Base-by-base conservation (phyloP, 2,888 invertebrate species). In the Leptogaster cylindrica region DNA sequence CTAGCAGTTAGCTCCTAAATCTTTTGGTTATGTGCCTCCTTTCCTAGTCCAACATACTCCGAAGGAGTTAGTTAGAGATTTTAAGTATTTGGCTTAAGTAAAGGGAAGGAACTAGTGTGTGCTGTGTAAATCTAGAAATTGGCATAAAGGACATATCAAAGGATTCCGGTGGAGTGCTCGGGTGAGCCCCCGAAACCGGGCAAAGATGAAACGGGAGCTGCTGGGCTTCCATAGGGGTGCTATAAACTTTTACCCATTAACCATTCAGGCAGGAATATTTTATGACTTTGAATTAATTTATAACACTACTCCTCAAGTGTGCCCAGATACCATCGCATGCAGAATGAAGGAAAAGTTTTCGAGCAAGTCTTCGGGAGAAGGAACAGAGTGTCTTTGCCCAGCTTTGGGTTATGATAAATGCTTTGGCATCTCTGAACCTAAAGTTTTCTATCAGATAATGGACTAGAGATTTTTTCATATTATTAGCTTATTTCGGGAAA, bases 61-160 rank as follows among this genome's bases (percentile, higher is more conserved):
- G 23, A 64, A 64, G 64, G 64, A 64, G 64, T 48, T 48, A 64
- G 64, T 64, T 48, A 48, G 83, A 83, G 82, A 83, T 76, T 78
- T 83, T 27, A 79, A 79, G 71, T 78, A 81, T 71, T 75, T 82
- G 70, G 65, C 70, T 10, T n/a, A 74, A 72, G 31, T 41, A 41
- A 44, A 61, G 50, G 52, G 41, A 28, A 39, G 50, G 46, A 46
- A 33, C 31, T 27, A 23, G 50, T 51, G 61, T 12, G 8, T 33
- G 31, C 64, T 61, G 36, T 51, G 44, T 44, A 64, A 48, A 58
- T 68, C 65, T 36, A 39, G 39, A 52, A 61, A 48, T 64, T 44
- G 64, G 64, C 64, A 65, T 48, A 16, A 25, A 39, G 41, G 52
- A 65, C 50, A 68, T 68, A 68, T 68, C 68, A 68, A 64, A 65